Conservation (phyloP, 1,140 invertebrate species). For the Drosophila carrolli region DNA sequence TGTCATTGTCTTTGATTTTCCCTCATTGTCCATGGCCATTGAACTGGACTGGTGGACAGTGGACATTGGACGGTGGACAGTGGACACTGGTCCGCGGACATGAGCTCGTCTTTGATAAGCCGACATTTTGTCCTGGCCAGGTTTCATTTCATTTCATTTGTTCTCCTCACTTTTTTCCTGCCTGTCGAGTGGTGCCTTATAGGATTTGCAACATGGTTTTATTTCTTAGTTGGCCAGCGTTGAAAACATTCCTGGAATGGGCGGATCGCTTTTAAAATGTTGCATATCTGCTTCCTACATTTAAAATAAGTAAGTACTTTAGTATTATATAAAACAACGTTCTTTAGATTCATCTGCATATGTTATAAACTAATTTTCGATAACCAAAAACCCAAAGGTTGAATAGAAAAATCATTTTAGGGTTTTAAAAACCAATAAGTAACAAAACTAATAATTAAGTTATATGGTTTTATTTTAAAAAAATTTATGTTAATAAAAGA, state of each 20-base stretch:
- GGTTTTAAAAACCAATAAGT: no score
- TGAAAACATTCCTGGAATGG: constrained; percentile 21
- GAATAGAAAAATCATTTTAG: no score
- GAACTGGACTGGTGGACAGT: constrained; percentile 39
- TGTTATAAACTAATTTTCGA: no score
- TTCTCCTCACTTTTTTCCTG: constrained; percentile 18
- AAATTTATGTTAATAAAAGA: no score
- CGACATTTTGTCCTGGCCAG: constrained; percentile 55
- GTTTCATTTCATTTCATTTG: constrained; percentile 41
- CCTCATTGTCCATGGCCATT: constrained; percentile 76
- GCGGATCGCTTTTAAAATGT: background rate
- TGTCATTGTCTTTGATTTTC: constrained; percentile 82
- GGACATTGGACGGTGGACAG: background rate
- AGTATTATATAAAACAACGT: no score
- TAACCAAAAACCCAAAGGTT: no score
- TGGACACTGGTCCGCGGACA: constrained; percentile 45
- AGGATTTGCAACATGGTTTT: constrained; percentile 60
- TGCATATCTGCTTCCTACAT: background rate
- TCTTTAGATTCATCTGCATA: no score
- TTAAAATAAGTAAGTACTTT: no score
- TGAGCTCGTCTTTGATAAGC: constrained; percentile 66
- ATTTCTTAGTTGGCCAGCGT: constrained; percentile 39
- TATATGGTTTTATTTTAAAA: no score
- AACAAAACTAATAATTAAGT: no score
- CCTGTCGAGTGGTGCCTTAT: constrained; percentile 56